These are phyloP conservation scores for Cassiopea andromeda DNA, from an alignment of 30 jellyfish, hydroid and myxozoan genomes.

Conservation along the genomic window DNA sequence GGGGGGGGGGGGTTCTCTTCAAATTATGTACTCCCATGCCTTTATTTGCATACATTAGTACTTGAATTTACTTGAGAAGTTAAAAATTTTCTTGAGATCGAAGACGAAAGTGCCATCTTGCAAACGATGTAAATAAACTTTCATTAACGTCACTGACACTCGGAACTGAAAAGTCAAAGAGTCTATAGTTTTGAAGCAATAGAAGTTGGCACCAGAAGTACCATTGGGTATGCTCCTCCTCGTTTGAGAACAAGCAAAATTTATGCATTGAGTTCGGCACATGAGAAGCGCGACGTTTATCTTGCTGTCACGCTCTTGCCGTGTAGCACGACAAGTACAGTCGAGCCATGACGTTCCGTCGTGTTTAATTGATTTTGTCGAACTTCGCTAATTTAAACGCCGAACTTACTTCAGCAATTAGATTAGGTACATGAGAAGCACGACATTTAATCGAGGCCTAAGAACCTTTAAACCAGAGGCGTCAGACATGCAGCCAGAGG, in stretches of 20 bases:
- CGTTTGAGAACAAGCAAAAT: background rate
- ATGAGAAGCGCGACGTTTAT: background rate
- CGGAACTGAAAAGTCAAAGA: no score
- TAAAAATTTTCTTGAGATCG: background rate
- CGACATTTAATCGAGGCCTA: slow-evolving; percentile 15
- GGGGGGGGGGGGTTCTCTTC: no score
- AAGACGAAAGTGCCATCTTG: background rate
- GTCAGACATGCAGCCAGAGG: no score
- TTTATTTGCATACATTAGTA: background rate
- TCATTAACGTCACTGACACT: background rate
- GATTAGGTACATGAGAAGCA: slow-evolving; percentile 34
- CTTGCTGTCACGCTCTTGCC: background rate
- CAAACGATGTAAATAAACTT: background rate
- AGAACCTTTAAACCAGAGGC: no score
- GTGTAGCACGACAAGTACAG: slow-evolving; percentile 16
- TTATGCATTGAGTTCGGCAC: background rate
- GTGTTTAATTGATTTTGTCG: slow-evolving; percentile 31
- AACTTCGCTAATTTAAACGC: slow-evolving; percentile 14
- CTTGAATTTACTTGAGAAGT: background rate
- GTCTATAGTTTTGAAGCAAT: background rate
- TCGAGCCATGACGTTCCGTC: slow-evolving; percentile 28
- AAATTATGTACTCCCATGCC: background rate
- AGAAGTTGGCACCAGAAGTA: background rate
- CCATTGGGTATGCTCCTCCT: no score
- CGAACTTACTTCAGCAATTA: slow-evolving; percentile 39